phyloP scores from a whole-genome alignment of 2,888 invertebrate species.

The Trisateles emortualis region DNA sequence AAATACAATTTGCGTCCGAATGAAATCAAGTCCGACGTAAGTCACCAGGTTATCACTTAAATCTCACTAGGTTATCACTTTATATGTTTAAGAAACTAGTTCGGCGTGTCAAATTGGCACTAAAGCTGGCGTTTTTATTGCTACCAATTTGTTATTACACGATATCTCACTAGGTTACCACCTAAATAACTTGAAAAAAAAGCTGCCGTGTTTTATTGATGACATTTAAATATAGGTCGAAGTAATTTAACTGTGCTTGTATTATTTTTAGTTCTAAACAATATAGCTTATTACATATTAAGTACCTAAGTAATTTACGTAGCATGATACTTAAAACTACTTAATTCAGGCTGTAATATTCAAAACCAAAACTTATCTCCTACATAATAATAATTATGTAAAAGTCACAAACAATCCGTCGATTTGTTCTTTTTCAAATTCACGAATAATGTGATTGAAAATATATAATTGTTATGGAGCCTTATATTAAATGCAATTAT shows the following conservation, averaged over 20 bases:
- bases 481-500: too few relatives aligned
- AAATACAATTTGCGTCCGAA: constrained; percentile 27
- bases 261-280: not conserved
- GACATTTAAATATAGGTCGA: not conserved
- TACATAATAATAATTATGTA: too few relatives aligned
- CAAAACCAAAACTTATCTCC: too few relatives aligned
- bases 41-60: constrained; percentile 29
- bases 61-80: constrained; percentile 25
- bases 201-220: not conserved
- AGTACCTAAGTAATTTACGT: too few relatives aligned
- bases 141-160: not conserved
- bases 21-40: constrained; percentile 10
- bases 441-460: too few relatives aligned
- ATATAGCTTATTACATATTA: not conserved
- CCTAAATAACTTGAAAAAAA: not conserved
- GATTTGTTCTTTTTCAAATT: too few relatives aligned
- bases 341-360: too few relatives aligned
- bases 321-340: too few relatives aligned
- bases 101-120: not conserved
- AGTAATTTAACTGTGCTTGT: too few relatives aligned
- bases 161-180: not conserved
- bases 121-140: not conserved
- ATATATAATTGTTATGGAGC: too few relatives aligned
- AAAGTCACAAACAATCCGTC: too few relatives aligned
- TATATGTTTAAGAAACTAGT: not conserved